phyloP scores from a whole-genome alignment of 2,888 invertebrate genomes.

The Anthoptus insignis region DNA sequence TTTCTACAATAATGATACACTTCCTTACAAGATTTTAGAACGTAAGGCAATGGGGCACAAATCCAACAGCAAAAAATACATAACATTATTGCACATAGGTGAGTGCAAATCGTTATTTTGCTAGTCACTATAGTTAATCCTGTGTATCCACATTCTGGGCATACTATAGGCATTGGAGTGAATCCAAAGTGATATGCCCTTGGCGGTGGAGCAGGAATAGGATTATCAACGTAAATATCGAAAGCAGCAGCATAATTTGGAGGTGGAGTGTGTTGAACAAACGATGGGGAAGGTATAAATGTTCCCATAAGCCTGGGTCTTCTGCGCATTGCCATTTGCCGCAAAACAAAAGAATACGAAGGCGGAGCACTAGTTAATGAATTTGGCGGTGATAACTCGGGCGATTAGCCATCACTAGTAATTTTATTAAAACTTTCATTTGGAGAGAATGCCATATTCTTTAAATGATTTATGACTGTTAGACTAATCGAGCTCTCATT shows the following conservation, averaged over 20 bases:
- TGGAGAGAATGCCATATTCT: conserved; percentile 13
- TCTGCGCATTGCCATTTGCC: conserved; percentile 70
- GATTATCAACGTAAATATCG: conserved; percentile 74
- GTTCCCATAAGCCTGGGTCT: conserved; percentile 77
- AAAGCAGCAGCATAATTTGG: conserved; percentile 78
- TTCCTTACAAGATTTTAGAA: conserved; percentile 78
- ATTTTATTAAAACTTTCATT: conserved; percentile 19
- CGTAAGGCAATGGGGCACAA: conserved; percentile 76
- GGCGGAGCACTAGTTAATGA: conserved; percentile 78
- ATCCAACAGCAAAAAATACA: conserved; percentile 81
- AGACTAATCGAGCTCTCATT: conserved; percentile 61
- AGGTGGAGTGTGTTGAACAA: conserved; percentile 75
- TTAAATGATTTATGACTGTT: conserved; percentile 31
- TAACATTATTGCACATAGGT: conserved; percentile 71
- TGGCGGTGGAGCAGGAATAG: conserved; percentile 61
- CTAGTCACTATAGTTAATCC: conserved; percentile 69
- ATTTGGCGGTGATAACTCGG: conserved; percentile 69
- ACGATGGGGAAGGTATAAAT: conserved; percentile 79
- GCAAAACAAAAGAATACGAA: conserved; percentile 77
- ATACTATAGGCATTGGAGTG: conserved; percentile 67
- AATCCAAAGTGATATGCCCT: conserved; percentile 72
- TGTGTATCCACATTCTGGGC: conserved; percentile 74
- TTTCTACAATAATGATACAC: conserved; percentile 80
- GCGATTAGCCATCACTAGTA: conserved; percentile 43
- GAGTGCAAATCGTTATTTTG: conserved; percentile 76